Conservation (phyloP, 2,113 vertebrate species). For the Neolamprologus caudopunctatus region DNA sequence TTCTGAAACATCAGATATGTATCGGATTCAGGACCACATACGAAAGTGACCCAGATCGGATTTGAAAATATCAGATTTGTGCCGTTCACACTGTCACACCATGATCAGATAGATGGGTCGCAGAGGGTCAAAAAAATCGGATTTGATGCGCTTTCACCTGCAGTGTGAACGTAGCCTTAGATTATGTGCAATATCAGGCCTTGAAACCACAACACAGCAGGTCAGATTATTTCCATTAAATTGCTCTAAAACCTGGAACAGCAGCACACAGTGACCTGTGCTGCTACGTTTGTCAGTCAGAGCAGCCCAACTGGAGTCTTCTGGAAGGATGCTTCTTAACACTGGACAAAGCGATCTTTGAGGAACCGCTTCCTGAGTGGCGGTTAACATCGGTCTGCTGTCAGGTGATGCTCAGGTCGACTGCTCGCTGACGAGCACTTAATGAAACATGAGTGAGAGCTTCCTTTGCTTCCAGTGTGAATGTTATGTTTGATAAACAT, state of each 20-base stretch:
- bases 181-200: not conserved
- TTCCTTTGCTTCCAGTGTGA: not conserved
- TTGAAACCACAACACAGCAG: not conserved
- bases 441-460: not conserved
- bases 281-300: not conserved
- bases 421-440: not conserved
- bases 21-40: fast-evolving
- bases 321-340: not conserved
- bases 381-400: not conserved
- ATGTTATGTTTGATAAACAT: not conserved
- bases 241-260: not conserved
- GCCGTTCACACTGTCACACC: too few species aligned
- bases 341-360: not conserved
- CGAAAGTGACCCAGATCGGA: too few species aligned
- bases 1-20: fast-evolving
- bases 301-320: not conserved
- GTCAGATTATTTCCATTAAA: fast-evolving
- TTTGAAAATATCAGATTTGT: fast-evolving
- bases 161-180: too few species aligned
- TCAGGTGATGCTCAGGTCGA: not conserved
- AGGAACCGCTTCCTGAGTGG: not conserved
- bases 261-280: not conserved
- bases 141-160: fast-evolving
- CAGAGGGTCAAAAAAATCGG: fast-evolving
- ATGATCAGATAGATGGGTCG: fast-evolving